phyloP scores from a whole-genome alignment of 2,888 invertebrate genomes.

The Oscheius onirici region DNA sequence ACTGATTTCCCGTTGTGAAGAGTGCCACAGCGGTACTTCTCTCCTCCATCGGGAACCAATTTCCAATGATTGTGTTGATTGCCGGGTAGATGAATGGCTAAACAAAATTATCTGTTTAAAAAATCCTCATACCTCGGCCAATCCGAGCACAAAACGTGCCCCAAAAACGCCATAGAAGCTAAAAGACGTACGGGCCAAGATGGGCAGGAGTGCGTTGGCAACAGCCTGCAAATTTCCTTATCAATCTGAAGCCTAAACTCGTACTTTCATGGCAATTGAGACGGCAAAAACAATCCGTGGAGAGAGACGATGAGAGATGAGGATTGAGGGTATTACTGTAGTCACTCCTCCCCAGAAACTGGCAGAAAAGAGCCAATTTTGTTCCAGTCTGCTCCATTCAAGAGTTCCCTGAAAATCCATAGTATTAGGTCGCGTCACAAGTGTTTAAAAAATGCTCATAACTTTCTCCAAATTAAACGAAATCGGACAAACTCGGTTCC shows the following conservation, averaged over 20 bases:
- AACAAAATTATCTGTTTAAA: not conserved
- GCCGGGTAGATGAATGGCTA: conserved; percentile 34
- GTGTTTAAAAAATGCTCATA: too few species aligned
- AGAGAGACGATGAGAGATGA: conserved; percentile 36
- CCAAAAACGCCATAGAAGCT: conserved; percentile 27
- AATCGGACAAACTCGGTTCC: too few species aligned
- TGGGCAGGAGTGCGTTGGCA: conserved; percentile 19
- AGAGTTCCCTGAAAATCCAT: conserved; percentile 33
- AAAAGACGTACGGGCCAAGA: conserved; percentile 7
- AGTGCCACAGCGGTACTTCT: conserved; percentile 34
- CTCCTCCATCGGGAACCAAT: conserved; percentile 33
- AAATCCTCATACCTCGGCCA: conserved; percentile 12
- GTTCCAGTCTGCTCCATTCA: conserved; percentile 31
- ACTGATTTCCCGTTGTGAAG: conserved; percentile 33
- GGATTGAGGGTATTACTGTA: conserved; percentile 48
- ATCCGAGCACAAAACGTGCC: conserved; percentile 29
- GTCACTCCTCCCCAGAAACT: conserved; percentile 51
- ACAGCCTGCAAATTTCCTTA: conserved; percentile 20
- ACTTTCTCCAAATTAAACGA: too few species aligned
- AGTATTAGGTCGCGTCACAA: too few species aligned
- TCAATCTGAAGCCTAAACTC: not conserved
- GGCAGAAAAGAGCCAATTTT: conserved; percentile 52
- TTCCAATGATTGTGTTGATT: conserved; percentile 29
- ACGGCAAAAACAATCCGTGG: conserved; percentile 31
- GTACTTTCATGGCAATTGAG: conserved; percentile 21